Evolutionary conservation across 1,140 invertebrate genomes (phyloP).

Genomic region (Cyclina sinensis): DNA sequence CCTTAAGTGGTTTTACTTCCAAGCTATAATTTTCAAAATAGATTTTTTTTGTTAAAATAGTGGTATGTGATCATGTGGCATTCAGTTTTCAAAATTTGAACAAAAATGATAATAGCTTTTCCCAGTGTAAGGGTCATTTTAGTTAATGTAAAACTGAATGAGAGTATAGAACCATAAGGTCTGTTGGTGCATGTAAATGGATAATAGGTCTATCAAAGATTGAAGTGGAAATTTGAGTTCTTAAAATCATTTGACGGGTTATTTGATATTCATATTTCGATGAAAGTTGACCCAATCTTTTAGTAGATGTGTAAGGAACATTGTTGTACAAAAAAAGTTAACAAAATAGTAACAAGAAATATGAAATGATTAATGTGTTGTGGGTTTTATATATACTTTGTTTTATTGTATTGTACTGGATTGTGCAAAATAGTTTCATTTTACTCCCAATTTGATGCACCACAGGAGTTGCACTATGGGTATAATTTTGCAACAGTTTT

Average conservation of each 20-base stretch:
- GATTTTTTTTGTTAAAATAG: not conserved
- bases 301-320: not conserved
- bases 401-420: too few species aligned
- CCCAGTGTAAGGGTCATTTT: constrained; percentile 14
- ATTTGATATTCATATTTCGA: not conserved
- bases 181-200: not conserved
- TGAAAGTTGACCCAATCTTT: constrained; percentile 9
- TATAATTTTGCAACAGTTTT: too few species aligned
- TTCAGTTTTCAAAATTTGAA: not conserved
- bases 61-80: not conserved
- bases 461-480: too few species aligned
- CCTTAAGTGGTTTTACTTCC: too few species aligned
- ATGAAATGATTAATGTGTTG: too few species aligned
- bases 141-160: not conserved
- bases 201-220: not conserved
- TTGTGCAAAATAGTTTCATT: too few species aligned
- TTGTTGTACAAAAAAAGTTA: too few species aligned
- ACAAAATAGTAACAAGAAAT: too few species aligned
- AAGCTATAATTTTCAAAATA: too few species aligned
- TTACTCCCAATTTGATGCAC: too few species aligned
- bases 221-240: not conserved
- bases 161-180: not conserved
- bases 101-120: constrained; percentile 5
- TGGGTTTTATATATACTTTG: too few species aligned
- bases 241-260: not conserved